Base-by-base conservation (phyloP, 2,113 vertebrate genomes). In the Sylvicapra grimmia region DNA sequence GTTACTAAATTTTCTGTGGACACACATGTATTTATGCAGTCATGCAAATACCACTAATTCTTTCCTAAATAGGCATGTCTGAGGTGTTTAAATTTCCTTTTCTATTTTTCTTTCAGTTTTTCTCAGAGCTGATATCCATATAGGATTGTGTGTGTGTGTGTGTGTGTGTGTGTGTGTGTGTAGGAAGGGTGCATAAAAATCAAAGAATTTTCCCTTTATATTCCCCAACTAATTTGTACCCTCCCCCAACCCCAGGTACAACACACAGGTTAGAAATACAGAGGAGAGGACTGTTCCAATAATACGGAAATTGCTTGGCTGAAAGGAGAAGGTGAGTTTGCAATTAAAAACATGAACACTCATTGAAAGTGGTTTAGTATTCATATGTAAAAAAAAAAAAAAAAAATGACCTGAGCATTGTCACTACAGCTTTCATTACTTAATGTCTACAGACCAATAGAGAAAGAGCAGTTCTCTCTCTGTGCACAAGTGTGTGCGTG, bases 301-400 rank as follows among this genome's bases (percentile, higher is more conserved):
- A 58, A 79, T 94, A 88, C 16, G 86, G 96, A 98, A 95, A 92
- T 97, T 97, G 93, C 97, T 75, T 95, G 63, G 86, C 94, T 84
- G 77, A 97, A 98, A 97, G 61, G 75, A 5, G 93, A 97, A 91
- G 95, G 93, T 95, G 92, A 86, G 29, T 40, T 97, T 47, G 21
- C 51, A 98, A 98, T 98, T 97, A 98, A 98, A 98, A 97, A 75
- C 31, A 61, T 90, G 97, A 97, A 97, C 96, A 89, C 72, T 98
- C n/a, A 12, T 27, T 95, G 89, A 98, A 95, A 96, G 96, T 96
- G 97, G 40, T 87, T 98, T 97, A 86, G 87, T 96, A 63, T 94
- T 97, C 51, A 53, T 25, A 53, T 79, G 14, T 63, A 3, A 72
- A 14, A 75, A 77, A 44, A 72, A 83, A 97, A 97, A 98, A 98